Evolutionary conservation across 2,888 invertebrate genomes (phyloP), one percentile per base, ranked within the genome.

Genomic region (Nomada hirtipes): DNA sequence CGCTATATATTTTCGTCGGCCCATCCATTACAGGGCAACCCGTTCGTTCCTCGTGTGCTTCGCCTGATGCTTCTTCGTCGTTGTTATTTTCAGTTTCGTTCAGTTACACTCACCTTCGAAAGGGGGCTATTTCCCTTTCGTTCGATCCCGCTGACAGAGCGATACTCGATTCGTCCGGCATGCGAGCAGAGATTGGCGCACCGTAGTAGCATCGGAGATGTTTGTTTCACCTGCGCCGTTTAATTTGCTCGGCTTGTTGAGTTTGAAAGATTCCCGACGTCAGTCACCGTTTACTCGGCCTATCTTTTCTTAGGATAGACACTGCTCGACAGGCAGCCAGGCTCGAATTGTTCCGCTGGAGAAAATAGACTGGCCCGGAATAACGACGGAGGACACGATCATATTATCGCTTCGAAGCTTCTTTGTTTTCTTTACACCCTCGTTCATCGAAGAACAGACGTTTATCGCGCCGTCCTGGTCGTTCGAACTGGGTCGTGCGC

Each of bases 1-100:
- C 63, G 29, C 69, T 71, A 82, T 82, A 84, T 84, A 87, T 87
- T 82, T 78, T 68, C 80, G 76, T 80, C 76, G 63, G 23, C 55
- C 70, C 64, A 75, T 87, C 77, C 73, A 75, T 86, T 86, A 85
- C 83, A 73, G 7, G n/a, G n/a, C 47, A 70, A 36, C 20, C 74
- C 67, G 59, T 50, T 50, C 23, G 23, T 44, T 44, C 55, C 23
- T 3, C 59, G 60, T 23, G 52, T 42, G 50, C 52, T 59, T 36
- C 50, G 65, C 63, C 42, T 59, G 76, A 84, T 42, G 76, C 70
- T 23, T 67, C 55, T 55, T 59, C 52, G 57, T 57, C 53, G 26
- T 63, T 63, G 79, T 79, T 81, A 81, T 79, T 83, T 85, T 64
- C 64, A 77, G 75, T 86, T 82, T 82, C 47, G 57, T 73, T 50